Conservation (phyloP, 2,888 invertebrate species). For the Mechanitis mazaeus region DNA sequence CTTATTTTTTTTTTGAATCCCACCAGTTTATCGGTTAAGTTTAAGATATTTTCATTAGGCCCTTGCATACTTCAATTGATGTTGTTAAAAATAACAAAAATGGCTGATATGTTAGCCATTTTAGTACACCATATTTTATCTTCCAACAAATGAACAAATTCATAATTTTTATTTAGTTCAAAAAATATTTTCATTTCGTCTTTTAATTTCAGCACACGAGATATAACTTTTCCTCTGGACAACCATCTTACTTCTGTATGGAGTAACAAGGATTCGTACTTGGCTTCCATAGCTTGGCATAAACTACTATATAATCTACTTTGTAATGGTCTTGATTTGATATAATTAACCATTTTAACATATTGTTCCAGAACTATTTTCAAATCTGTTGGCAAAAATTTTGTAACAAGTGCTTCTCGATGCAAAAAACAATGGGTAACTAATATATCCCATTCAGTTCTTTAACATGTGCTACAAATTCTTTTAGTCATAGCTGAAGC, state of each 20-base stretch:
- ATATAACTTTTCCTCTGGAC: slow-evolving; percentile 30
- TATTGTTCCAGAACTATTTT: slow-evolving; percentile 32
- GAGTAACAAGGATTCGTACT: slow-evolving; percentile 31
- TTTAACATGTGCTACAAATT: slow-evolving; percentile 15
- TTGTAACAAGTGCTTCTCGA: slow-evolving; percentile 33
- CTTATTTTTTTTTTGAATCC: slow-evolving; percentile 21
- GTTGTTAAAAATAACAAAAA: slow-evolving; percentile 20
- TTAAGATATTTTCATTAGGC: slow-evolving; percentile 23
- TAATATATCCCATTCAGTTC: slow-evolving; percentile 15
- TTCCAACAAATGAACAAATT: slow-evolving; percentile 21
- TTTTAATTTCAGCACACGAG: slow-evolving; percentile 30
- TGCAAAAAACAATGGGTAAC: slow-evolving; percentile 31
- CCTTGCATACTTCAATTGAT: slow-evolving; percentile 22
- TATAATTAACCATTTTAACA: slow-evolving; percentile 35
- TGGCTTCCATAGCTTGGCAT: slow-evolving; percentile 31
- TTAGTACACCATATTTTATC: slow-evolving; percentile 21
- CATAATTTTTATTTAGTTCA: slow-evolving; percentile 26
- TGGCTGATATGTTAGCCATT: slow-evolving; percentile 14
- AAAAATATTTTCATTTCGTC: slow-evolving; percentile 32
- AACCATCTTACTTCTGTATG: slow-evolving; percentile 33
- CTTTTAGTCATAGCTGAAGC: slow-evolving; percentile 17
- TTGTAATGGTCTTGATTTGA: slow-evolving; percentile 33
- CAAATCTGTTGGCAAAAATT: slow-evolving; percentile 33
- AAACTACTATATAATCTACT: slow-evolving; percentile 31
- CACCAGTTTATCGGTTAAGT: slow-evolving; percentile 22